Base-by-base conservation (phyloP, 2,888 invertebrate species). In the Pyralis farinalis region DNA sequence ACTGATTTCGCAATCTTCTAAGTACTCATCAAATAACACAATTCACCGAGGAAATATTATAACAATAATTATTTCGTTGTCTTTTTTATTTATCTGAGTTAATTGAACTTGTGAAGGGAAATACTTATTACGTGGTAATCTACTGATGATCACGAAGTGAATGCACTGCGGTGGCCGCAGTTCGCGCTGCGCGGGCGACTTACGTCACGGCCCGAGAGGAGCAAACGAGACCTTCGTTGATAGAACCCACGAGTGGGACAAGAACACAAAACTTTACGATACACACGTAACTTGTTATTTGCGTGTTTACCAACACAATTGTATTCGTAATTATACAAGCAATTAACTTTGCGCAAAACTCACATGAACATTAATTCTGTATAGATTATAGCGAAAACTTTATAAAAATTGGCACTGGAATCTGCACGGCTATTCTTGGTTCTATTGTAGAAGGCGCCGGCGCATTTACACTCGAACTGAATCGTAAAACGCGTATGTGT, bases 141-240 rank as follows among this genome's bases (percentile, higher is more conserved):
- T 75, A 63, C 64, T 69, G 73, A 63, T 70, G 76, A 73, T 80
- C 75, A 76, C 72, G 60, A 71, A 80, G 82, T 83, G 85, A 85
- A 84, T 83, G 85, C 82, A 83, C 75, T 70, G 33, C 12, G 12
- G 21, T 21, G 16, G 31, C 31, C 8, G n/a, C 25, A n/a, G 63
- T 34, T 49, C 45, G 54, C 43, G 54, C 55, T 58, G 58, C 57
- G 70, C 69, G 63, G 52, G 67, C 69, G 63, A 63, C 48, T 69
- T 67, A 63, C 77, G 70, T 76, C 71, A 73, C 66, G 4, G 51
- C n/a, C n/a, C 51, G 37, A 37, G 67, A 46, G 61, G n/a, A 12
- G 28, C 33, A 67, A 76, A 53, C 51, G 64, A 65, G 63, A 63
- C 54, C 45, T 53, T 48, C 20, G 31, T 45, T 47, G 42, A 44